These are phyloP conservation scores for Salvelinus fontinalis DNA, from an alignment of 2,113 vertebrate species.

Conservation along the genomic window DNA sequence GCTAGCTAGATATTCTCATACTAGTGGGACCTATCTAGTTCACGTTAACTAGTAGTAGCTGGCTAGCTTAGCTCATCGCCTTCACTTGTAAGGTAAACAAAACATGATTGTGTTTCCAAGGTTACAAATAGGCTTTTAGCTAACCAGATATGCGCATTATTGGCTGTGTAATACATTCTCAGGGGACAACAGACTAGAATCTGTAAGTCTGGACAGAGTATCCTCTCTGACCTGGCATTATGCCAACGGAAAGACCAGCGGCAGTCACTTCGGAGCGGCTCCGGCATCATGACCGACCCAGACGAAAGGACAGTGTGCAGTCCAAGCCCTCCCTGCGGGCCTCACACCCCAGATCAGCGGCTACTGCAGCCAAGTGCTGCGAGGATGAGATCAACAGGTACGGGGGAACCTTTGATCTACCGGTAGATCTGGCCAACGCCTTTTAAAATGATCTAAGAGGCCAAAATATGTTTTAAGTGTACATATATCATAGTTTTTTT, in stretches of 20 bases:
- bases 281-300: conserved; percentile 4
- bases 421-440: not conserved
- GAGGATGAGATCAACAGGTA: conserved; percentile 47
- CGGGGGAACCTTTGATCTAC: not conserved
- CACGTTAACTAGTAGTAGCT: not conserved
- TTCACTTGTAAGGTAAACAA: not conserved
- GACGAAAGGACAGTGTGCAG: conserved; percentile 13
- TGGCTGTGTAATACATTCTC: not conserved
- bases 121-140: not conserved
- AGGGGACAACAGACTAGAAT: not conserved
- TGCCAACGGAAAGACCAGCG: conserved; percentile 35
- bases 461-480: not conserved
- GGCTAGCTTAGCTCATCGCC: not conserved
- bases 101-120: not conserved
- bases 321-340: conserved; percentile 8
- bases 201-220: not conserved
- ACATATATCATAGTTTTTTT: no score
- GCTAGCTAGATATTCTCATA: not conserved
- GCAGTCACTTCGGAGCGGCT: not conserved
- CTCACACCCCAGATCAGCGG: not conserved
- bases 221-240: conserved; percentile 3
- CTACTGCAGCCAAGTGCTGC: not conserved
- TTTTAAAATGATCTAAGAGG: not conserved
- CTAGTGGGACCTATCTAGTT: not conserved
- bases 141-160: no score